Evolutionary conservation across 2,888 invertebrate species (phyloP).

Genomic region (Diaperis boleti): DNA sequence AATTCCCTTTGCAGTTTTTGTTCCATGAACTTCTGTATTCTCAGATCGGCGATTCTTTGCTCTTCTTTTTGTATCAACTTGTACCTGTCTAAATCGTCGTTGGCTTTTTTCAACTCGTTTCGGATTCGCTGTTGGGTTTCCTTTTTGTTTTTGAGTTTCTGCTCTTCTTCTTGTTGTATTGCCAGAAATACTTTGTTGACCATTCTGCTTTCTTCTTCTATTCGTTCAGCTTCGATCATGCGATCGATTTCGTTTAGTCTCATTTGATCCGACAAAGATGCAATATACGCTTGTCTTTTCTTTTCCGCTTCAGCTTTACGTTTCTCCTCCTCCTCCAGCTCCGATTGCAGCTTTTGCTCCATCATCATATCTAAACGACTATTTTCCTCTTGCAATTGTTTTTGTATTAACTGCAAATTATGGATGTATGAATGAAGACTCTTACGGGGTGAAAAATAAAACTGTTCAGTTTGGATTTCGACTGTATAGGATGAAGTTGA

Average conservation of each 20-base stretch:
- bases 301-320: slow-evolving; percentile 64
- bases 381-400: slow-evolving; percentile 71
- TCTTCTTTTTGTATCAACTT: slow-evolving; percentile 76
- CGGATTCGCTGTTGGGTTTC: slow-evolving; percentile 70
- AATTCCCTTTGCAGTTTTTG: slow-evolving; percentile 74
- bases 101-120: slow-evolving; percentile 72
- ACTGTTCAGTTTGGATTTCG: too few species aligned
- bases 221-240: slow-evolving; percentile 73
- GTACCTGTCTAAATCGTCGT: slow-evolving; percentile 72
- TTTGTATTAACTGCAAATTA: slow-evolving; percentile 70
- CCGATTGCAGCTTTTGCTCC: slow-evolving; percentile 75
- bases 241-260: slow-evolving; percentile 68
- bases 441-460: too few species aligned
- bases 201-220: slow-evolving; percentile 76
- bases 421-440: too few species aligned
- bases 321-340: slow-evolving; percentile 70
- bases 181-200: slow-evolving; percentile 74
- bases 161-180: slow-evolving; percentile 75
- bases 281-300: slow-evolving; percentile 56
- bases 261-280: slow-evolving; percentile 67
- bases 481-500: too few species aligned
- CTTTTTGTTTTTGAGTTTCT: slow-evolving; percentile 70
- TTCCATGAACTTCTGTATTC: slow-evolving; percentile 74
- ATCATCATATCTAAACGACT: slow-evolving; percentile 75
- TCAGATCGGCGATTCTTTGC: slow-evolving; percentile 73